Evolutionary conservation across 2,797 vertebrate species (phyloP).

Genomic region (Eutrigla gurnardus): DNA sequence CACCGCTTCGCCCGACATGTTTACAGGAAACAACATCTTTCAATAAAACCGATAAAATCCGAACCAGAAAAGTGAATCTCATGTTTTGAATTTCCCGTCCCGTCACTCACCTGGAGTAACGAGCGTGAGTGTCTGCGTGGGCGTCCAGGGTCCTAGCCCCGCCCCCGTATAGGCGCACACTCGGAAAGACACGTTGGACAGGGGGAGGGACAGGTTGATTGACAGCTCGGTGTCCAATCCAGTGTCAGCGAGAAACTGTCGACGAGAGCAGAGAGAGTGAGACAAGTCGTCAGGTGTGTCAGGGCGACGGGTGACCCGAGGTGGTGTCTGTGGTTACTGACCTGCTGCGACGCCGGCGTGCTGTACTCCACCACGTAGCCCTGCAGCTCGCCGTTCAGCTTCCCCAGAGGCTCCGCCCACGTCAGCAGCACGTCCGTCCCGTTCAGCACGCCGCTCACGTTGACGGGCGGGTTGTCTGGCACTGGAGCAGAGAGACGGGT

Average conservation of each 20-base stretch:
- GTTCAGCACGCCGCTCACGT: constrained; percentile 84
- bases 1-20: too few species aligned
- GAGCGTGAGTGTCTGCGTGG: constrained; percentile 77
- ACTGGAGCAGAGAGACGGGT: constrained; percentile 73
- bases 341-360: constrained; percentile 81
- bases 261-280: not conserved
- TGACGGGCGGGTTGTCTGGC: constrained; percentile 85
- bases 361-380: constrained; percentile 90
- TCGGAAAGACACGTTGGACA: constrained; percentile 86
- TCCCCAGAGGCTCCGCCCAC: constrained; percentile 85
- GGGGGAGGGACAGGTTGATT: constrained; percentile 82
- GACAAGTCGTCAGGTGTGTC: not conserved
- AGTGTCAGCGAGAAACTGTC: constrained; percentile 78
- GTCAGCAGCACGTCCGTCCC: constrained; percentile 84
- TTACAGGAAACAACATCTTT: too few species aligned
- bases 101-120: constrained; percentile 71
- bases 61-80: too few species aligned
- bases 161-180: constrained; percentile 88
- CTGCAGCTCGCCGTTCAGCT: constrained; percentile 86
- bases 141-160: constrained; percentile 89
- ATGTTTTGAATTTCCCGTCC: not conserved
- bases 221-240: constrained; percentile 83
- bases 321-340: constrained; percentile 50
- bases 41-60: too few species aligned
- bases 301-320: too few species aligned